Evolutionary conservation across 2,113 vertebrate genomes (phyloP).

Genomic region (Galemys pyrenaicus): DNA sequence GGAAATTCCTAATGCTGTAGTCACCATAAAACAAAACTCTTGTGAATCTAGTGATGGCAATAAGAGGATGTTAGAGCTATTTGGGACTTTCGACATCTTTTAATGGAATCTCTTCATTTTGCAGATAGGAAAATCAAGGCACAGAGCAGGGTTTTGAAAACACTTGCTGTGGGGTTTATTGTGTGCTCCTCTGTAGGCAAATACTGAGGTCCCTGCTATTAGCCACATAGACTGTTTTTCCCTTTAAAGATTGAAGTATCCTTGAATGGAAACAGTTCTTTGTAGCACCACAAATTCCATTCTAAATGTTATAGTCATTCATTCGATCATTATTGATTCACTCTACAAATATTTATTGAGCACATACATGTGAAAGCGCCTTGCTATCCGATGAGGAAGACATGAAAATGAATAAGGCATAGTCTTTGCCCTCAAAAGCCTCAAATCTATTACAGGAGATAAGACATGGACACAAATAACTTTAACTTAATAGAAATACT

Average conservation of each 20-base stretch:
- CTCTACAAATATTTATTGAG: background rate
- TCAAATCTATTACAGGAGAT: background rate
- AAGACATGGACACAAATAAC: background rate
- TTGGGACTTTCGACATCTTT: background rate
- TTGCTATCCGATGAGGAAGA: background rate
- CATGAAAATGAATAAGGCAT: background rate
- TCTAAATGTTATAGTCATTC: background rate
- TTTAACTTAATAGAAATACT: background rate
- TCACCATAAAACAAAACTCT: conserved; percentile 57
- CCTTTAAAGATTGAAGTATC: conserved; percentile 12
- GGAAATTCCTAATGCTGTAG: conserved; percentile 43
- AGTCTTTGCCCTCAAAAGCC: background rate
- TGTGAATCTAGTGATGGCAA: conserved; percentile 42
- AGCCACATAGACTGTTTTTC: background rate
- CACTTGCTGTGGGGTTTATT: background rate
- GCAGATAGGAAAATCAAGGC: background rate
- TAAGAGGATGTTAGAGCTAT: background rate
- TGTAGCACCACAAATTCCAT: background rate
- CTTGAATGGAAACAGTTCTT: background rate
- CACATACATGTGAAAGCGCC: background rate
- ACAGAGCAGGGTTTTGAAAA: background rate
- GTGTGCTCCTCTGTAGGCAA: background rate
- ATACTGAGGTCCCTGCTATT: background rate
- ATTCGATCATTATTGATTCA: background rate
- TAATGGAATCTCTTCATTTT: conserved; percentile 37